Evolutionary conservation across 2,797 vertebrate species (phyloP).

Genomic region (Periparus ater): DNA sequence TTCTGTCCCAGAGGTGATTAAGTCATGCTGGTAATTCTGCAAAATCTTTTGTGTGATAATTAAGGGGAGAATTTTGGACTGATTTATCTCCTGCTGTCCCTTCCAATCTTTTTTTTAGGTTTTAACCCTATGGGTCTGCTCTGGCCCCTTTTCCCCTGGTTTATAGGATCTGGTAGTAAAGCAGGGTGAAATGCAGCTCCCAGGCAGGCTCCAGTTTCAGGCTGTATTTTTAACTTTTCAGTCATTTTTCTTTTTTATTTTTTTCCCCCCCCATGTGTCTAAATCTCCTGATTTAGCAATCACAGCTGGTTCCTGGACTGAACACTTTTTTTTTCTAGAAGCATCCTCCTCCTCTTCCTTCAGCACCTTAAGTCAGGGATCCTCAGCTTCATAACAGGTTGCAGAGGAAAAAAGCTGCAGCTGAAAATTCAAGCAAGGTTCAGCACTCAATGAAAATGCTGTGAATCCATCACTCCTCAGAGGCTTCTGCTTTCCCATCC

Average conservation of each 20-base stretch:
- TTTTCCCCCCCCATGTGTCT: fast-evolving
- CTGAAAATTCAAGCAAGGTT: neutral
- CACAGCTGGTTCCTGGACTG: neutral
- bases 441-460: neutral
- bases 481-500: neutral
- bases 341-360: neutral
- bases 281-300: neutral
- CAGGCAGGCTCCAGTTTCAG: neutral
- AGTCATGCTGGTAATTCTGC: neutral
- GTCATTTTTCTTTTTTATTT: neutral
- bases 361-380: neutral
- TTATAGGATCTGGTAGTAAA: neutral
- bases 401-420: neutral
- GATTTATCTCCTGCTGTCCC: neutral
- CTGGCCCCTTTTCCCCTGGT: neutral
- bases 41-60: neutral
- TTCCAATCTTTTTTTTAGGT: neutral
- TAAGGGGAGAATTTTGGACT: neutral
- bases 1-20: neutral
- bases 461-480: neutral
- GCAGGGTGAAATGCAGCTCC: neutral
- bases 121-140: neutral
- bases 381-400: neutral
- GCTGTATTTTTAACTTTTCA: neutral
- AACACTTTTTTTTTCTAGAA: neutral